Conservation (phyloP, 2,113 vertebrate species). For the Albula goreensis region DNA sequence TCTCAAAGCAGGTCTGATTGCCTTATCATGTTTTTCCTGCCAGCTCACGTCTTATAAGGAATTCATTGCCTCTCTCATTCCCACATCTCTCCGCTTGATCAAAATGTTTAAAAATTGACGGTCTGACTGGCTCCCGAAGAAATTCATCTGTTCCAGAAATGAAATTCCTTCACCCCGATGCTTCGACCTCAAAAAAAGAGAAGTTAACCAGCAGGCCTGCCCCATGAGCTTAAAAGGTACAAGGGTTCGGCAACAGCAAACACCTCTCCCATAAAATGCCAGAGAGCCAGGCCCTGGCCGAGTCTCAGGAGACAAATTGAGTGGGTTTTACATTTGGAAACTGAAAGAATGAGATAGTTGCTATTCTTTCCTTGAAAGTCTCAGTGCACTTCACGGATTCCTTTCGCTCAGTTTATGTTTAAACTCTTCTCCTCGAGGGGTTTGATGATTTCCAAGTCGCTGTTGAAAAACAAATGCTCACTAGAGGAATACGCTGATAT, state of each 20-base stretch:
- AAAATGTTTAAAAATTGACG: constrained; percentile 59
- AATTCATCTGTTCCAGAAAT: constrained; percentile 52
- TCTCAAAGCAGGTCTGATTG: constrained; percentile 33
- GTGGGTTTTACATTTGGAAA: neutral
- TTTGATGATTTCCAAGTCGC: constrained; percentile 29
- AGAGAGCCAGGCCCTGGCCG: neutral
- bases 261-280: neutral
- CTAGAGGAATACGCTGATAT: neutral
- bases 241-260: neutral
- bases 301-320: neutral
- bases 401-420: constrained; percentile 41
- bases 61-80: constrained; percentile 50
- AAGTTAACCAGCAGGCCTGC: constrained; percentile 33
- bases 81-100: constrained; percentile 38
- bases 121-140: constrained; percentile 55
- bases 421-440: constrained; percentile 40
- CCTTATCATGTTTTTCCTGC: constrained; percentile 46
- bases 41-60: constrained; percentile 51
- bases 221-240: neutral
- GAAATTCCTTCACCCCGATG: constrained; percentile 48
- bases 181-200: constrained; percentile 49
- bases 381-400: neutral
- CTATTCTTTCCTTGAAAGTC: neutral
- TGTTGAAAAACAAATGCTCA: constrained; percentile 36
- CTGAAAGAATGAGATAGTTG: neutral